Conservation (phyloP, 2,797 vertebrate genomes). For the Zenarchopterus dispar region DNA sequence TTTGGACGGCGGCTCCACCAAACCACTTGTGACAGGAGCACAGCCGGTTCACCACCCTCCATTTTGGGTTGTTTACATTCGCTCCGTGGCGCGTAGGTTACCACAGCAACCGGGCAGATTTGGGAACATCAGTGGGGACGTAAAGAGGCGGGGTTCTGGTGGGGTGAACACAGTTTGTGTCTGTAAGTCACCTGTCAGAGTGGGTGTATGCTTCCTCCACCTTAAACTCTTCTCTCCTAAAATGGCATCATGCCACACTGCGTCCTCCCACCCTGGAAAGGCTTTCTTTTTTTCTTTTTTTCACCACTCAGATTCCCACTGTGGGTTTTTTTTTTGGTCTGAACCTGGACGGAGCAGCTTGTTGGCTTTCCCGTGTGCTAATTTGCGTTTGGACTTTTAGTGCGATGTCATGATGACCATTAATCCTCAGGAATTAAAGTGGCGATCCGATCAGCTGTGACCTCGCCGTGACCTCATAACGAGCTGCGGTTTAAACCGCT, state of each 20-base stretch:
- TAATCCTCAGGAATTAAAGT: conserved; percentile 59
- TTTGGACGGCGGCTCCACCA: too few species aligned
- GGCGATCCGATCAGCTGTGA: conserved; percentile 48
- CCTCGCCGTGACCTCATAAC: conserved; percentile 45
- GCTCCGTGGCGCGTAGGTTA: too few species aligned
- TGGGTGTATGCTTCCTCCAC: conserved; percentile 26
- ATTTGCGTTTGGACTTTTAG: conserved; percentile 54
- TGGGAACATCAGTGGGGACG: too few species aligned
- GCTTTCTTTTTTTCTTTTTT: background rate
- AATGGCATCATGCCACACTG: conserved; percentile 43
- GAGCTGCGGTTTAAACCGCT: conserved; percentile 56
- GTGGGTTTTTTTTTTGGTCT: conserved; percentile 5
- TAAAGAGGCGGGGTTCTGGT: too few species aligned
- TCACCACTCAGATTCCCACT: too few species aligned
- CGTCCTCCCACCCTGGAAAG: conserved; percentile 16
- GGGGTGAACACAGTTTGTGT: background rate
- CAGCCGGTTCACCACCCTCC: too few species aligned
- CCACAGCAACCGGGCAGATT: too few species aligned
- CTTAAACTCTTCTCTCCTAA: conserved; percentile 35
- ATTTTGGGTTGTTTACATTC: too few species aligned
- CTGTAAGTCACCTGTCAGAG: conserved; percentile 6
- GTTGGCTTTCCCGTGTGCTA: conserved; percentile 14
- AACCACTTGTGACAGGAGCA: too few species aligned
- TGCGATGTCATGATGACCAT: conserved; percentile 47
- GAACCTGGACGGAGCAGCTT: too few species aligned